Conservation (phyloP, 64 coral and sea anemone species). For the Porites australiensis region DNA sequence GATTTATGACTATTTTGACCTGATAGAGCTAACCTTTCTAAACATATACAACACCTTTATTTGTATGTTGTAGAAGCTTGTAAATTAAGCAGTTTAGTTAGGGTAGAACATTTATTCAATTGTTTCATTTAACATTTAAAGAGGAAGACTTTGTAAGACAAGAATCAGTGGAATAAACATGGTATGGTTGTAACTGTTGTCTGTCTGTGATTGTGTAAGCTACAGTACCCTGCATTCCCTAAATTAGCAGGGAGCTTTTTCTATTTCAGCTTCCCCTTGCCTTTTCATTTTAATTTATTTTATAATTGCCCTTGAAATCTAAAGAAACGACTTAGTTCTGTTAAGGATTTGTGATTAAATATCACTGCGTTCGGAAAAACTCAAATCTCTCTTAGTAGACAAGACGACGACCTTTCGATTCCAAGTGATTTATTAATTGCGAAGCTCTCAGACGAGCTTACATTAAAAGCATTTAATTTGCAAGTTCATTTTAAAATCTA, state of each 20-base stretch:
- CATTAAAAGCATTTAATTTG: constrained; percentile 30
- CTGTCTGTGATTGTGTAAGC: background rate
- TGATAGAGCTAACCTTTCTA: background rate
- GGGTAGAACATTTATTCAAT: background rate
- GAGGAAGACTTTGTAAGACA: background rate
- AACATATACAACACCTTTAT: background rate
- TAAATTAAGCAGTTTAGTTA: background rate
- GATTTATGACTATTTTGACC: constrained; percentile 22
- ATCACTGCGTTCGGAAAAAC: background rate
- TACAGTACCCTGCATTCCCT: too few species aligned
- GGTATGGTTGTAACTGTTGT: background rate
- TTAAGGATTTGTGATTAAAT: background rate
- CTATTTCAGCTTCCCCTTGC: too few species aligned
- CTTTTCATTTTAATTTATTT: background rate
- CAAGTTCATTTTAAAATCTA: background rate
- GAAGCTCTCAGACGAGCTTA: constrained; percentile 26
- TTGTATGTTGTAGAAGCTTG: background rate
- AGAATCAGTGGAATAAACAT: background rate
- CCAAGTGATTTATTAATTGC: constrained; percentile 21
- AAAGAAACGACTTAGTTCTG: background rate
- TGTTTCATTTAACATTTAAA: background rate
- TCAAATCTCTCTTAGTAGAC: background rate
- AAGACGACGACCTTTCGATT: constrained; percentile 24
- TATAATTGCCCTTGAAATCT: background rate
- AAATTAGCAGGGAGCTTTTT: too few species aligned